These are phyloP conservation scores for Sprattus sprattus DNA, from an alignment of 2,113 vertebrate species.

Conservation along the genomic window DNA sequence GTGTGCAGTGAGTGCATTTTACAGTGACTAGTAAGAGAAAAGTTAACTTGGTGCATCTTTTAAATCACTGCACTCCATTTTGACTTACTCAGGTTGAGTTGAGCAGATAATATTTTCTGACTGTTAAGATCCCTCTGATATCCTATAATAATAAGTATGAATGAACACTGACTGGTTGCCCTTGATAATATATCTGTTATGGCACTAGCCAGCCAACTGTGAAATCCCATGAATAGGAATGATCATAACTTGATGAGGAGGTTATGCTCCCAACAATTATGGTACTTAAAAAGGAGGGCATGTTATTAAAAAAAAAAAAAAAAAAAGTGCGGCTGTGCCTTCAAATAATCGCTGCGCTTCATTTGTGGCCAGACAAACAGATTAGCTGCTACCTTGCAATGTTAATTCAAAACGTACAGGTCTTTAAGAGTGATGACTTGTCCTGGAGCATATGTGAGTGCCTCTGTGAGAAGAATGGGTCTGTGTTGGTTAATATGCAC, in stretches of 20 bases:
- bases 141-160: background rate
- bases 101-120: background rate
- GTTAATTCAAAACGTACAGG: background rate
- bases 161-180: background rate
- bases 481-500: background rate
- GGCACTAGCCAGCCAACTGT: background rate
- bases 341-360: background rate
- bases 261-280: background rate
- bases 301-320: background rate
- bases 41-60: background rate
- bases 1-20: no score
- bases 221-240: constrained; percentile 6
- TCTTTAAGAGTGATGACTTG: background rate
- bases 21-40: background rate
- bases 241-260: background rate
- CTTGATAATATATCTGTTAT: background rate
- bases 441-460: background rate
- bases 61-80: background rate
- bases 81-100: background rate
- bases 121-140: background rate
- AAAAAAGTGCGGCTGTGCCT: background rate
- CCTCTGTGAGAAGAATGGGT: background rate
- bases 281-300: background rate
- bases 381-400: background rate
- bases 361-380: background rate